A percentile compares a stretch with the other conserved stretches of the same genome.
Conservation (phyloP, 2,888 invertebrate genomes). For the Apodemia zela region DNA sequence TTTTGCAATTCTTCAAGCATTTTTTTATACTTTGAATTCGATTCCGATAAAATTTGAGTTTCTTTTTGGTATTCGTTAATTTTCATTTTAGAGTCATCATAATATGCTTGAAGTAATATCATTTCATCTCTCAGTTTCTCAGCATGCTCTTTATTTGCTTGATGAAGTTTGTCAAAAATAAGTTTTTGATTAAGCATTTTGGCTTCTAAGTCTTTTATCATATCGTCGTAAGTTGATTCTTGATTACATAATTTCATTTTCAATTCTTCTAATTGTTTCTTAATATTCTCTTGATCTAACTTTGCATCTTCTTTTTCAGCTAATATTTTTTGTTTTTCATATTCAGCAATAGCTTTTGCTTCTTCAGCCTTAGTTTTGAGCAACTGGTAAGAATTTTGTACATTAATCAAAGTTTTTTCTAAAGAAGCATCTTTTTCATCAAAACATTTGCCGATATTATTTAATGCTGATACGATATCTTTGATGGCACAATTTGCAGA, state of each 20-base stretch:
- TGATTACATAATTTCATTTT: slow-evolving; percentile 51
- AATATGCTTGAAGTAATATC: slow-evolving; percentile 44
- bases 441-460: slow-evolving; percentile 49
- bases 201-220: slow-evolving; percentile 57
- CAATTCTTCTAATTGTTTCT: slow-evolving; percentile 47
- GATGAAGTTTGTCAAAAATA: slow-evolving; percentile 53
- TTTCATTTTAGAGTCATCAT: slow-evolving; percentile 45
- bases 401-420: slow-evolving; percentile 54
- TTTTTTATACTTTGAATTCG: slow-evolving; percentile 41
- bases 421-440: slow-evolving; percentile 45
- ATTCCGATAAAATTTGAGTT: slow-evolving; percentile 35
- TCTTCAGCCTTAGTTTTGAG: slow-evolving; percentile 64
- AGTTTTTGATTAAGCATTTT: slow-evolving; percentile 59
- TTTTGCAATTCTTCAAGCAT: slow-evolving; percentile 38
- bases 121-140: slow-evolving; percentile 55
- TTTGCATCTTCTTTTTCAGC: slow-evolving; percentile 64
- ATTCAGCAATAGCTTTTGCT: slow-evolving; percentile 61
- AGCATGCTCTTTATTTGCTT: slow-evolving; percentile 49
- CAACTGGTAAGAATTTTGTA: slow-evolving; percentile 61
- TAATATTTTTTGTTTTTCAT: slow-evolving; percentile 62
- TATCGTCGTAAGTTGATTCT: slow-evolving; percentile 42
- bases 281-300: slow-evolving; percentile 47
- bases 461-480: slow-evolving; percentile 50
- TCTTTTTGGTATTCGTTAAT: slow-evolving; percentile 45
- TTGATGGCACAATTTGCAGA: slow-evolving; percentile 46